Percentiles rank a stretch among this genome's conserved stretches.
Evolutionary conservation across 1,140 invertebrate genomes (phyloP).

Genomic region (Musca domestica): DNA sequence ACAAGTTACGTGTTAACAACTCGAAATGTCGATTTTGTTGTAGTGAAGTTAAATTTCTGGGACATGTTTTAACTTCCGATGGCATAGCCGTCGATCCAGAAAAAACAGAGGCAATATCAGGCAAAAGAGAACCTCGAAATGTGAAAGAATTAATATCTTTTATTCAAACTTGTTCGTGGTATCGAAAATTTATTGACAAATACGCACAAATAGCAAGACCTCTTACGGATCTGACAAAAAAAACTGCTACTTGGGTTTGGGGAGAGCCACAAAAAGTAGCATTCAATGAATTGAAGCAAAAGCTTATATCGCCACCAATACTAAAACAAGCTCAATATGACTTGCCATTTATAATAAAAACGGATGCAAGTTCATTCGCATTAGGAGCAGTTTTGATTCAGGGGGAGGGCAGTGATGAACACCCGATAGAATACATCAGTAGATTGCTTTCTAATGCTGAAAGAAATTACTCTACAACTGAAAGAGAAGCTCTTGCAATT

Average conservation of each 20-base stretch:
- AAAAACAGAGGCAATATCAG: slow-evolving; percentile 26
- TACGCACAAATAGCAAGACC: slow-evolving; percentile 30
- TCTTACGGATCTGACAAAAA: slow-evolving; percentile 27
- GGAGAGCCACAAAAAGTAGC: background rate
- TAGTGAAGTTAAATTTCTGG: background rate
- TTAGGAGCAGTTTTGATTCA: too few relatives aligned
- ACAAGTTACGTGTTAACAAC: background rate
- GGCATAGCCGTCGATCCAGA: slow-evolving; percentile 31
- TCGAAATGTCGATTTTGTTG: slow-evolving; percentile 20
- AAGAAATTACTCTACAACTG: slow-evolving; percentile 26
- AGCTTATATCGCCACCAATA: slow-evolving; percentile 22
- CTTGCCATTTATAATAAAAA: slow-evolving; percentile 36
- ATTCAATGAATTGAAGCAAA: slow-evolving; percentile 24
- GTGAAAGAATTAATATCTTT: slow-evolving; percentile 29
- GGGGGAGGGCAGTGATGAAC: too few relatives aligned
- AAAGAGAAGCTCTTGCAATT: slow-evolving; percentile 56
- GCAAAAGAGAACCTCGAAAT: slow-evolving; percentile 25
- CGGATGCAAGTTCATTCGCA: too few relatives aligned
- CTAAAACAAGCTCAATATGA: slow-evolving; percentile 34
- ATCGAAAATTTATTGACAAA: slow-evolving; percentile 26
- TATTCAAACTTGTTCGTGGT: slow-evolving; percentile 32
- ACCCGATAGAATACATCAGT: too few relatives aligned
- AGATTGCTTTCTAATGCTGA: slow-evolving; percentile 36
- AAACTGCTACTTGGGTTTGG: slow-evolving; percentile 28
- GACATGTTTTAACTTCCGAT: too few relatives aligned